Evolutionary conservation across 1,140 invertebrate species (phyloP), one percentile per base, ranked within the genome.

Genomic region (Drosophila ohnishii): DNA sequence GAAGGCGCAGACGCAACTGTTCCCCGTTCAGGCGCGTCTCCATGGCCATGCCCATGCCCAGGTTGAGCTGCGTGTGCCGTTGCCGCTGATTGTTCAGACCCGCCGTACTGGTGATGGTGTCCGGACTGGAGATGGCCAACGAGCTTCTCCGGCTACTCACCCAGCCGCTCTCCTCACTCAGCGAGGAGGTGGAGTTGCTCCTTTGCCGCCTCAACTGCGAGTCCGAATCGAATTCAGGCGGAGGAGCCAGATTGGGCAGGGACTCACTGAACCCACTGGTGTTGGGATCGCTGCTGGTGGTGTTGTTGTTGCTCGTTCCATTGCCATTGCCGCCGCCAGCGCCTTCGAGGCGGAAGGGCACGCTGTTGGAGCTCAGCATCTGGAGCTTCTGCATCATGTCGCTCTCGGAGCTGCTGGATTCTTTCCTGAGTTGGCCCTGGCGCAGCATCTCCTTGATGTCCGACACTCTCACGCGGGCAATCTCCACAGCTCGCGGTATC

Each of bases 111-210:
- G 82, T 88, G 11, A 90, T 88, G 13, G 90, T 93, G 74, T 94
- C 93, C 5, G 94, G 93, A 55, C 93, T 92, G 45, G 93, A 94
- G 57, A 92, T 93, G 37, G 90, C 93, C 45, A 84, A 22, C 40
- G 93, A 95, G 90, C 92, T 95, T 71, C 92, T 94, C 77, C 92
- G 94, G 92, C 95, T 95, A 50, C 95, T 95, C 3, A 96, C 95
- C 95, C 95, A 96, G 0, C 95, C 95, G 74, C 95, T 96, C 90
- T 95, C 95, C 91, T 96, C 95, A 75, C 95, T 95, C 28, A 95
- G 92, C 59, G 95, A 95, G 4, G 95, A 95, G 0, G 95, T 95
- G 16, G 94, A 95, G 72, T 93, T 94, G 77, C 92, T 93, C 8
- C 83, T 77, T 84, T 92, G 67, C 80, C 93, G 47, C 7, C 70